Conservation (phyloP, 2,888 invertebrate species). For the Meandrusa payeni region DNA sequence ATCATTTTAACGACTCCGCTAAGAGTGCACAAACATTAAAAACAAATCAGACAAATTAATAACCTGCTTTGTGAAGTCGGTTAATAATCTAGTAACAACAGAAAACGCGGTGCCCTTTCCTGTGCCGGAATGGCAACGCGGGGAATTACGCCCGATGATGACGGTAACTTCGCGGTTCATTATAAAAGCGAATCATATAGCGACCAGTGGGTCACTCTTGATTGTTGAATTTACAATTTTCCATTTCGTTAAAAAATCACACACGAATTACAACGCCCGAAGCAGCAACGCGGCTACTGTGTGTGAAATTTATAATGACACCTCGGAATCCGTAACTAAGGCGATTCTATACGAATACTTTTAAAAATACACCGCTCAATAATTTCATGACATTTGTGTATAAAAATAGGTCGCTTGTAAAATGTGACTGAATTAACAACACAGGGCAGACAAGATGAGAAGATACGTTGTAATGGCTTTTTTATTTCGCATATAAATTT, state of each 20-base stretch:
- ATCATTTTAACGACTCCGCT: too few species aligned
- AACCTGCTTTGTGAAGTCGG: too few species aligned
- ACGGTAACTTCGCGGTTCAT: slow-evolving; percentile 27
- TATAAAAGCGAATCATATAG: slow-evolving; percentile 25
- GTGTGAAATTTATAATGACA: slow-evolving; percentile 20
- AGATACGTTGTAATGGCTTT: too few species aligned
- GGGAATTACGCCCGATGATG: slow-evolving; percentile 24
- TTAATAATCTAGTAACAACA: too few species aligned
- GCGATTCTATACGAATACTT: slow-evolving; percentile 12
- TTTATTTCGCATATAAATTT: too few species aligned
- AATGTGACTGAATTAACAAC: slow-evolving; percentile 32
- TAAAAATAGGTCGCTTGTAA: slow-evolving; percentile 3
- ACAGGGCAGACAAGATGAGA: too few species aligned
- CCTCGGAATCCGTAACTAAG: slow-evolving; percentile 17
- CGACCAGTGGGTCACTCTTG: slow-evolving; percentile 24
- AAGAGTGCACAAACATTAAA: too few species aligned
- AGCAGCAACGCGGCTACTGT: slow-evolving; percentile 9
- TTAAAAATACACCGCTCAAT: slow-evolving; percentile 14
- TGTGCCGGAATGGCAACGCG: too few species aligned
- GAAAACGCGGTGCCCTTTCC: too few species aligned
- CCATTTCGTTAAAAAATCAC: slow-evolving; percentile 15
- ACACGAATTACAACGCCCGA: slow-evolving; percentile 13
- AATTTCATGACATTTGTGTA: slow-evolving; percentile 4
- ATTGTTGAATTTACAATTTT: slow-evolving; percentile 18
- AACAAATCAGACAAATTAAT: too few species aligned